A percentile compares a stretch with the other conserved stretches of the same genome.
Conservation (phyloP, 1,140 invertebrate species). For the Papilio dardanus region DNA sequence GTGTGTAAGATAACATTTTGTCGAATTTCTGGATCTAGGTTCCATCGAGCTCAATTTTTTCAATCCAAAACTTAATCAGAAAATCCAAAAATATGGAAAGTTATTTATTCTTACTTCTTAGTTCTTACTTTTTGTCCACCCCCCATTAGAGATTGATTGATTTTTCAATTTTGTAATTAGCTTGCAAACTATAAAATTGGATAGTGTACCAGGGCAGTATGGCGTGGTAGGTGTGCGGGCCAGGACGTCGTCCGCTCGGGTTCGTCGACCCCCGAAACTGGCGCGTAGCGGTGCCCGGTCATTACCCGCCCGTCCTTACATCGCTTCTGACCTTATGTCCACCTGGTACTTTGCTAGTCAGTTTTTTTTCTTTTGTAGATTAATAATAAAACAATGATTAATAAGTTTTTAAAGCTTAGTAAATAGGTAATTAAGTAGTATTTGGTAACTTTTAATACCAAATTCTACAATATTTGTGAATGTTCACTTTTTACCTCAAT, state of each 20-base stretch:
- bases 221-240: slow-evolving; percentile 61
- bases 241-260: slow-evolving; percentile 66
- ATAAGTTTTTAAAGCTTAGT: not conserved
- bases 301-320: slow-evolving; percentile 78
- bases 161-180: not conserved
- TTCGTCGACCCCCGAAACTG: slow-evolving; percentile 78
- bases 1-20: too few species aligned
- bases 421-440: not conserved
- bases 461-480: not conserved
- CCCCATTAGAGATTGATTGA: not conserved
- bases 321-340: slow-evolving; percentile 70
- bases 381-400: not conserved
- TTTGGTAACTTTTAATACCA: not conserved
- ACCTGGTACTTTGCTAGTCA: slow-evolving; percentile 63
- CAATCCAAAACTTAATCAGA: too few species aligned
- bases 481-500: not conserved
- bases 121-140: not conserved
- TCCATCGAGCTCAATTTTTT: too few species aligned
- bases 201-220: slow-evolving; percentile 66
- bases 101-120: too few species aligned
- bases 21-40: too few species aligned
- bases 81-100: too few species aligned
- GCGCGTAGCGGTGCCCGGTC: slow-evolving; percentile 80
- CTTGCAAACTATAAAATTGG: slow-evolving; percentile 23
- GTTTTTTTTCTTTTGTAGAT: slow-evolving; percentile 38